phyloP scores from a whole-genome alignment of 2,113 vertebrate species.

The Suncus etruscus region DNA sequence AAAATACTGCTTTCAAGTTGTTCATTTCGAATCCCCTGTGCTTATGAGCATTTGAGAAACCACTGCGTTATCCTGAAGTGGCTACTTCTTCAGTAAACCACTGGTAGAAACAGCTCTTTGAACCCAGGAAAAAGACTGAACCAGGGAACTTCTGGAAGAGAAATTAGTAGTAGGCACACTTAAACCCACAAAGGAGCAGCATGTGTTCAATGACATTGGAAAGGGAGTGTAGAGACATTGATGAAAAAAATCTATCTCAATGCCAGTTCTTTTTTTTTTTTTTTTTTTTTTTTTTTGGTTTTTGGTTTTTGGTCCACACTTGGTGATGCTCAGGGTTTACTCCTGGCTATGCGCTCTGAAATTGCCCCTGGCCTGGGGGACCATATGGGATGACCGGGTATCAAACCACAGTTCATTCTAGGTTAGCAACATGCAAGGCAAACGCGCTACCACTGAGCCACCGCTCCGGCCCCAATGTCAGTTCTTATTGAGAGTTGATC shows the following conservation, averaged over 20 bases:
- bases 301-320: no score
- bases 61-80: constrained; percentile 73
- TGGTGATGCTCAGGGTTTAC: no score
- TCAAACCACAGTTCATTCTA: no score
- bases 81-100: constrained; percentile 75
- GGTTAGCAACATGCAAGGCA: no score
- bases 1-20: constrained; percentile 80
- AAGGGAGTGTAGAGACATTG: constrained; percentile 23
- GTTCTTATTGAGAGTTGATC: neutral
- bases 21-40: constrained; percentile 73
- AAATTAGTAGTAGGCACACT: constrained; percentile 40
- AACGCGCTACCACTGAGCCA: no score
- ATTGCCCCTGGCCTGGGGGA: no score
- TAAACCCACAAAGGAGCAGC: constrained; percentile 19
- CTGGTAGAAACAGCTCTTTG: constrained; percentile 71
- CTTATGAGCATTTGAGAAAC: constrained; percentile 78
- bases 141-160: neutral
- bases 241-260: constrained; percentile 20
- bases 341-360: no score
- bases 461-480: no score
- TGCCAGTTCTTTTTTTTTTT: neutral
- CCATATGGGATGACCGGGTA: no score
- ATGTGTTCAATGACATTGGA: constrained; percentile 46
- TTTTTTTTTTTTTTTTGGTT: no score
- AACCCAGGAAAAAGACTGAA: constrained; percentile 53